A percentile compares a stretch with the other conserved stretches of the same genome.
Conservation (phyloP, 2,888 invertebrate species). For the Ophion slaviceki region DNA sequence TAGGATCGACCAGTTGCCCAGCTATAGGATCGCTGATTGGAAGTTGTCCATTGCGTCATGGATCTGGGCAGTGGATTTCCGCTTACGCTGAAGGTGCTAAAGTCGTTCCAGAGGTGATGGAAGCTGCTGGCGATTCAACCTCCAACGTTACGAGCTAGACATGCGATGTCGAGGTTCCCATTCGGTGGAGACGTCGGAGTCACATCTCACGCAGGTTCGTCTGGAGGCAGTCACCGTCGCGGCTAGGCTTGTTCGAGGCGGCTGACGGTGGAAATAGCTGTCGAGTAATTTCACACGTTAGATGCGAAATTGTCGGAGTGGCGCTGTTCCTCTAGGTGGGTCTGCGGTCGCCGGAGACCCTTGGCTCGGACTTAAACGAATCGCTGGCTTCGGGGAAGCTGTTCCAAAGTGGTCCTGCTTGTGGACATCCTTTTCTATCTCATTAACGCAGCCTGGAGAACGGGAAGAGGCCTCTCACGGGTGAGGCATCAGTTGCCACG, state of each 20-base stretch:
- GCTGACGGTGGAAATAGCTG: constrained; percentile 71
- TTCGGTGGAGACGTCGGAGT: constrained; percentile 2
- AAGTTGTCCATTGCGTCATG: neutral
- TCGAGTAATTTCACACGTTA: constrained; percentile 77
- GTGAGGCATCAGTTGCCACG: neutral
- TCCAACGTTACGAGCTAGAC: neutral
- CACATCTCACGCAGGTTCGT: neutral
- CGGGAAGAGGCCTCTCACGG: too few species aligned
- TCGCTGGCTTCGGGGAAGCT: constrained; percentile 58
- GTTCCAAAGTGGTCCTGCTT: constrained; percentile 63
- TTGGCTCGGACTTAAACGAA: constrained; percentile 32
- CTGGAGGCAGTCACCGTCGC: constrained; percentile 1
- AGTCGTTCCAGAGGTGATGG: neutral
- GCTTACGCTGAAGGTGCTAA: neutral
- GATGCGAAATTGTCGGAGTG: constrained; percentile 72
- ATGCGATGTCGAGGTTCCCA: neutral
- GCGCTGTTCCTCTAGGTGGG: constrained; percentile 45
- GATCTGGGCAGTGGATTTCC: neutral
- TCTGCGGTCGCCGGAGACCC: constrained; percentile 55
- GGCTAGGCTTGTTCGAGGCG: neutral
- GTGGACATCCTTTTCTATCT: constrained; percentile 54
- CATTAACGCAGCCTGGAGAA: constrained; percentile 45
- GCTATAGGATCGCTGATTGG: constrained; percentile 4
- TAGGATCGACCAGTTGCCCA: neutral
- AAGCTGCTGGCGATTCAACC: neutral